phyloP scores from a whole-genome alignment of 2,797 vertebrate species.

The Rhabdomys pumilio region DNA sequence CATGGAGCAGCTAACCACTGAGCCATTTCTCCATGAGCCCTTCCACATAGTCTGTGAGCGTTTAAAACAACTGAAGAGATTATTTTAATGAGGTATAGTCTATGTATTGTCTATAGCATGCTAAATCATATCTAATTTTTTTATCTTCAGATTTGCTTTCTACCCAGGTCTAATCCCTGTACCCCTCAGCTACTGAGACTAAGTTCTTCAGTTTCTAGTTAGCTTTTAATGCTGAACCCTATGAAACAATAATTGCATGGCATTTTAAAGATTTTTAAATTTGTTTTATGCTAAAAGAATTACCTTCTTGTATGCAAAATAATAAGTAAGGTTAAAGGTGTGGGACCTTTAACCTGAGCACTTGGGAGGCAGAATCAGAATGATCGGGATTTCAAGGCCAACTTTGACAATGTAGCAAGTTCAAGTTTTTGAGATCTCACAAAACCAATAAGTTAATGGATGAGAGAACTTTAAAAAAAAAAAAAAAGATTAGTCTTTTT shows the following conservation, averaged over 20 bases:
- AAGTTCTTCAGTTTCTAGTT: slow-evolving; percentile 45
- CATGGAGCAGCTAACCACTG: background rate
- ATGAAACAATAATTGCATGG: slow-evolving; percentile 1
- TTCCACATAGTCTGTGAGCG: background rate
- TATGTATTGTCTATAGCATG: slow-evolving; percentile 39
- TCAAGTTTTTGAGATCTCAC: background rate
- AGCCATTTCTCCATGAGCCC: background rate
- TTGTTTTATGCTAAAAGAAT: slow-evolving; percentile 27
- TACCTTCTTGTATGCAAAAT: slow-evolving; percentile 28
- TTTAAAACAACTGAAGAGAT: background rate
- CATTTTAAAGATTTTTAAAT: background rate
- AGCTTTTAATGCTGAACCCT: slow-evolving; percentile 11
- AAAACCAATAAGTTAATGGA: background rate
- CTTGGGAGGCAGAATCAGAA: background rate
- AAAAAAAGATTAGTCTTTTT: background rate
- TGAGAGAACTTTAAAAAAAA: slow-evolving; percentile 15
- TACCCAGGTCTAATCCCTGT: background rate
- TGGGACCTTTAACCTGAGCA: background rate
- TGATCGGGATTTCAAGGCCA: background rate
- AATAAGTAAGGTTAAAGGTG: background rate
- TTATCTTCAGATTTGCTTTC: slow-evolving; percentile 45
- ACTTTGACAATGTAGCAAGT: background rate
- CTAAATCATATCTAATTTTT: slow-evolving; percentile 35
- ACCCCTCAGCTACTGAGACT: slow-evolving; percentile 48
- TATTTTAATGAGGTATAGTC: slow-evolving; percentile 4